Evolutionary conservation across 2,888 invertebrate genomes (phyloP).

Genomic region (Hydrotaea diabolus): DNA sequence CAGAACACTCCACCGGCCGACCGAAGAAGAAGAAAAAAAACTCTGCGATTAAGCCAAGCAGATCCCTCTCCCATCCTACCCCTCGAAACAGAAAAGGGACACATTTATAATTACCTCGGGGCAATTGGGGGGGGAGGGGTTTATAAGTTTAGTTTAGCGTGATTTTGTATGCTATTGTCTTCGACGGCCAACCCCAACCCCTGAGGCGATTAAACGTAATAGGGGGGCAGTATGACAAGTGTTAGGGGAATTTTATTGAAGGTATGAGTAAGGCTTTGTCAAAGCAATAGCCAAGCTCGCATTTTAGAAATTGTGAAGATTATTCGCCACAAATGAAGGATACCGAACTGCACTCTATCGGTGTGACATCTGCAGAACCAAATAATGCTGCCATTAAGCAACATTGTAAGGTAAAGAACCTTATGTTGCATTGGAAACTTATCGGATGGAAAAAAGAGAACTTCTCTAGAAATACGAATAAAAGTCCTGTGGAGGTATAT

Average conservation of each 20-base stretch:
- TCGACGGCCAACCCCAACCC: not conserved
- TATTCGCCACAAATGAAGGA: too few species aligned
- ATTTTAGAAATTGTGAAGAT: too few species aligned
- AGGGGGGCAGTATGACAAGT: not conserved
- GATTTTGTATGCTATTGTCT: constrained; percentile 41
- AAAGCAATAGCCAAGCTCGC: too few species aligned
- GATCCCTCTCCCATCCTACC: not conserved
- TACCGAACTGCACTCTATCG: too few species aligned
- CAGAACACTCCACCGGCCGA: constrained; percentile 40
- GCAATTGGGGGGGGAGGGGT: constrained; percentile 77
- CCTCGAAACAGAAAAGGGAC: constrained; percentile 67
- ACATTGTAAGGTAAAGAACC: too few species aligned
- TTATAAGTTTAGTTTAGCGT: constrained; percentile 70
- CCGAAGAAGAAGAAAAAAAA: constrained; percentile 41
- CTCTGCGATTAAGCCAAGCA: constrained; percentile 70
- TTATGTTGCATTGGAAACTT: too few species aligned
- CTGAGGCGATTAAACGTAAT: not conserved
- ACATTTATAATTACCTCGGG: constrained; percentile 79
- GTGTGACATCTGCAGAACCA: too few species aligned
- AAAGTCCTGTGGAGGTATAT: too few species aligned
- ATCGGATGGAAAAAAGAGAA: too few species aligned
- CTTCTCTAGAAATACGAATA: too few species aligned
- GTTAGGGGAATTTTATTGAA: not conserved
- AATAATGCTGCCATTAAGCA: too few species aligned
- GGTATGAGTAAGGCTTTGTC: too few species aligned